Conservation (phyloP, 2,113 vertebrate species). For the sheep (Ovis aries) region DNA sequence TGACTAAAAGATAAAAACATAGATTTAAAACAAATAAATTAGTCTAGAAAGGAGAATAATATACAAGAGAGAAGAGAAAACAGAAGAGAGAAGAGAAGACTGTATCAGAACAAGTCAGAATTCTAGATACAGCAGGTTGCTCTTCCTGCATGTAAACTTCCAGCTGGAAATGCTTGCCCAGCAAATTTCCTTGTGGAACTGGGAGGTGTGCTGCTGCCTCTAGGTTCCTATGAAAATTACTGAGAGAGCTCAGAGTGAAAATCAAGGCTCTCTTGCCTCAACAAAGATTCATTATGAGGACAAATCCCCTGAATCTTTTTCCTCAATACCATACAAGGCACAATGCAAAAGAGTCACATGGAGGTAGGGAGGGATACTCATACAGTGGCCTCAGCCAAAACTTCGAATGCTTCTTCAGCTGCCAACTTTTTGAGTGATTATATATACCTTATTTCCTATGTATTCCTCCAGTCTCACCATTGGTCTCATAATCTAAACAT, state of each 20-base stretch:
- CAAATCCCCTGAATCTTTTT: neutral
- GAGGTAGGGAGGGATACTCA: neutral
- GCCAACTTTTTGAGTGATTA: neutral
- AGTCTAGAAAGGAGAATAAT: neutral
- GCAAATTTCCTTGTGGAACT: neutral
- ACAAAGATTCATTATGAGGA: neutral
- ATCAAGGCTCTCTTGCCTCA: neutral
- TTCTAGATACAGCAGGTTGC: neutral
- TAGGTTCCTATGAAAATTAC: neutral
- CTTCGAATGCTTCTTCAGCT: neutral
- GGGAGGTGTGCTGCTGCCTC: neutral
- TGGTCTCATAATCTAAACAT: constrained; percentile 28
- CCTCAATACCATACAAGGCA: neutral
- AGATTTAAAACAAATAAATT: neutral
- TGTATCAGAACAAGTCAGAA: neutral
- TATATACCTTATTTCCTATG: neutral
- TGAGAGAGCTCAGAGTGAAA: neutral
- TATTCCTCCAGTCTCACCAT: neutral
- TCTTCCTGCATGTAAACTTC: neutral
- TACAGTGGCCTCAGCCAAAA: neutral
- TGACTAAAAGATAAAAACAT: neutral
- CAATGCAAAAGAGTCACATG: neutral
- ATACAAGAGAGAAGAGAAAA: neutral
- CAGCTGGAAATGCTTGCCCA: neutral
- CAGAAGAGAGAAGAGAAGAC: neutral